These are phyloP conservation scores for Hormaphis cornu DNA, from an alignment of 1,140 invertebrate species.

Conservation along the genomic window DNA sequence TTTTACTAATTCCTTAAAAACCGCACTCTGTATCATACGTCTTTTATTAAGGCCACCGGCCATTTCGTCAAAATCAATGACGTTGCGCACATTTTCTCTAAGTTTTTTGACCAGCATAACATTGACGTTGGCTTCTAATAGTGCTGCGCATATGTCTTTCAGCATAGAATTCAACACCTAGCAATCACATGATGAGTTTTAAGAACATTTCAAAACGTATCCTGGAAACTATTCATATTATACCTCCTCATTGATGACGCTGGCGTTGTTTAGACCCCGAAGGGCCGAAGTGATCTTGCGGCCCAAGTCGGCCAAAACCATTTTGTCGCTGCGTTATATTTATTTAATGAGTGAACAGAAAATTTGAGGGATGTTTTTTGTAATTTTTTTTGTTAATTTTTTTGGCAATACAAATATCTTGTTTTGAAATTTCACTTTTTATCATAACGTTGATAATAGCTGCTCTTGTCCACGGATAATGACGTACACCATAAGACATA, in stretches of 20 bases:
- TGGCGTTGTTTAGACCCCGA: constrained; percentile 94
- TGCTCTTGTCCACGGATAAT: neutral
- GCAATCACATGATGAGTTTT: constrained; percentile 35
- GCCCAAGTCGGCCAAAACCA: constrained; percentile 99
- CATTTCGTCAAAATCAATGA: constrained; percentile 99
- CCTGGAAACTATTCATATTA: constrained; percentile 34
- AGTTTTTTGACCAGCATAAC: constrained; percentile 92
- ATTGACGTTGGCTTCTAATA: constrained; percentile 98
- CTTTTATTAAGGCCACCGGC: constrained; percentile 97
- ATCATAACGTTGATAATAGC: constrained; percentile 11
- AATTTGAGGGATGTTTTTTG: too few relatives aligned
- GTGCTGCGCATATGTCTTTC: constrained; percentile 94
- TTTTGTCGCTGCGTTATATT: constrained; percentile 47
- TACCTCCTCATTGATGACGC: constrained; percentile 97
- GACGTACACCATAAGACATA: too few relatives aligned
- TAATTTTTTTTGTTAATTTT: neutral
- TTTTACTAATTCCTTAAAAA: constrained; percentile 98
- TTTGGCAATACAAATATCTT: neutral
- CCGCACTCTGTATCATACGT: constrained; percentile 96
- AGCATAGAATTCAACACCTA: constrained; percentile 98
- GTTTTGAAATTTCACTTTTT: constrained; percentile 11
- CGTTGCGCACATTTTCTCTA: constrained; percentile 93
- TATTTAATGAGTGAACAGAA: too few relatives aligned
- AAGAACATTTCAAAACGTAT: neutral
- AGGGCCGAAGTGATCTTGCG: constrained; percentile 97